Conservation (phyloP, 2,113 vertebrate genomes). For the Craseonycteris thonglongyai region DNA sequence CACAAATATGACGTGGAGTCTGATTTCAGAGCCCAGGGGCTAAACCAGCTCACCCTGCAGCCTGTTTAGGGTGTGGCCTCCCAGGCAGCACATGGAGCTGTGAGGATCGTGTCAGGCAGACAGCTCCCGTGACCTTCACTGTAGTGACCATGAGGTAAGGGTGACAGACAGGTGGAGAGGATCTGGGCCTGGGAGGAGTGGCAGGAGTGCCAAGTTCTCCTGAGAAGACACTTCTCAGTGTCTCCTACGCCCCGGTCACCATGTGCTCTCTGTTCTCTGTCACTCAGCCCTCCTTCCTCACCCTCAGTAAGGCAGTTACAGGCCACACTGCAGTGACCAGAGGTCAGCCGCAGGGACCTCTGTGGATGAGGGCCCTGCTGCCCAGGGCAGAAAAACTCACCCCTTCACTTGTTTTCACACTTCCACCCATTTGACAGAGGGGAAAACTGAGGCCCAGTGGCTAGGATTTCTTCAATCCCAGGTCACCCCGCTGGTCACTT, state of each 20-base stretch:
- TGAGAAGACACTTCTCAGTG: not conserved
- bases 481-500: not conserved
- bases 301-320: too few species aligned
- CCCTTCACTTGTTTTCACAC: not conserved
- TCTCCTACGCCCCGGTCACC: not conserved
- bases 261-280: not conserved
- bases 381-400: not conserved
- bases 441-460: not conserved
- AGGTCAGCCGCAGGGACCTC: not conserved
- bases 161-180: not conserved
- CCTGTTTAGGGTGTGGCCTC: not conserved
- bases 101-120: not conserved
- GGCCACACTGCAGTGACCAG: fast-evolving
- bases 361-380: not conserved
- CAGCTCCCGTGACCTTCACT: not conserved
- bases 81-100: not conserved
- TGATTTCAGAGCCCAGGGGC: not conserved
- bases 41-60: not conserved
- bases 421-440: not conserved
- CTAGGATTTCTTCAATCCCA: not conserved
- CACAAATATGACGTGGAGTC: not conserved
- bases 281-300: not conserved
- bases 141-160: not conserved
- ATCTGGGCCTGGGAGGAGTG: not conserved
- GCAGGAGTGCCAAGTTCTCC: not conserved